phyloP scores from a whole-genome alignment of 1,140 invertebrate genomes.

The Stegodyphus mimosarum region DNA sequence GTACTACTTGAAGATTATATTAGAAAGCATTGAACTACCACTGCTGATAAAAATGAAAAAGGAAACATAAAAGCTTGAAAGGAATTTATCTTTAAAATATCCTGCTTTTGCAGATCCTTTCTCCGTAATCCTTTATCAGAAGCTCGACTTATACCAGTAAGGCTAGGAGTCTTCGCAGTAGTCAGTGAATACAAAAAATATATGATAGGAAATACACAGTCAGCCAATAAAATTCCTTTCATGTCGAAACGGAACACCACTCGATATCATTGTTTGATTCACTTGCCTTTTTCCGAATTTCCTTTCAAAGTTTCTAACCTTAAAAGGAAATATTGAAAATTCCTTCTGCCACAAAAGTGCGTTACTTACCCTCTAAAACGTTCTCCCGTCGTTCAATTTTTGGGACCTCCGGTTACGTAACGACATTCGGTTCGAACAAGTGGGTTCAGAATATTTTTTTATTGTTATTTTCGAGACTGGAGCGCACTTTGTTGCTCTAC shows the following conservation, averaged over 20 bases:
- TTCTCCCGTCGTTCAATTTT: conserved; percentile 25
- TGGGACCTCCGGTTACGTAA: conserved; percentile 19
- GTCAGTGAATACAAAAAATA: too few relatives aligned
- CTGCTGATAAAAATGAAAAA: too few relatives aligned
- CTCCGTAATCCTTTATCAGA: too few relatives aligned
- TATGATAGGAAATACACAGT: conserved; percentile 27
- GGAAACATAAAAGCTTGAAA: too few relatives aligned
- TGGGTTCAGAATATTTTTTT: not conserved
- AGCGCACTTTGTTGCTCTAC: too few relatives aligned
- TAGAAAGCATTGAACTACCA: too few relatives aligned
- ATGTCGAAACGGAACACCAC: conserved; percentile 38
- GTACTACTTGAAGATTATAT: too few relatives aligned
- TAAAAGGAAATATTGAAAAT: conserved; percentile 32
- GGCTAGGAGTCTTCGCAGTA: too few relatives aligned
- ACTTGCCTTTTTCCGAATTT: conserved; percentile 24
- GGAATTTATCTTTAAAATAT: too few relatives aligned
- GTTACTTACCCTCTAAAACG: conserved; percentile 26
- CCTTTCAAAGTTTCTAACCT: conserved; percentile 25
- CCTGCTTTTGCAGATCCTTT: too few relatives aligned
- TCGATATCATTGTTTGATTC: conserved; percentile 50
- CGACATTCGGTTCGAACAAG: conserved; percentile 14
- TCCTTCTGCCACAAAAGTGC: conserved; percentile 7
- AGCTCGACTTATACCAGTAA: too few relatives aligned
- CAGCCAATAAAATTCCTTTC: conserved; percentile 45
- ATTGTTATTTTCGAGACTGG: not conserved